phyloP scores from a whole-genome alignment of 2,797 vertebrate genomes.

The Esox masquinongy region DNA sequence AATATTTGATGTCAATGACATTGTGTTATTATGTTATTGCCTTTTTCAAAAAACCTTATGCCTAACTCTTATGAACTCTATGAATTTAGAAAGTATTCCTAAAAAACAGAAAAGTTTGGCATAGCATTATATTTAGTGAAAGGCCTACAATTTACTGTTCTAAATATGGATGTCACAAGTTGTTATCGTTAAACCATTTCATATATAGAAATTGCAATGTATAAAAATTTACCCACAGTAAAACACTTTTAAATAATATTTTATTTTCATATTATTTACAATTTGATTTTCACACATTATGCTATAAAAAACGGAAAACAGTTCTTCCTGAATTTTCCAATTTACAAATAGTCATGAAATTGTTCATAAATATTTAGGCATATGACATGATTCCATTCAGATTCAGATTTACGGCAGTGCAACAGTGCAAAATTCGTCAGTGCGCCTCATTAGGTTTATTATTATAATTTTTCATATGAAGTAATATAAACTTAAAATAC shows the following conservation, averaged over 20 bases:
- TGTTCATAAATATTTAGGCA: neutral
- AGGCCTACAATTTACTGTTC: conserved; percentile 50
- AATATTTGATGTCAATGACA: neutral
- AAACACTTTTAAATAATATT: conserved; percentile 76
- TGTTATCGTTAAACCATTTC: conserved; percentile 61
- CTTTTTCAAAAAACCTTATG: neutral
- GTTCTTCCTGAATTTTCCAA: conserved; percentile 17
- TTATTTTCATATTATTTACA: conserved; percentile 73
- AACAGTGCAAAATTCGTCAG: neutral
- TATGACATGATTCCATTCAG: neutral
- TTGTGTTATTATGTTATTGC: neutral
- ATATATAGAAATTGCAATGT: conserved; percentile 61
- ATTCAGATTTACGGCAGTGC: conserved; percentile 1
- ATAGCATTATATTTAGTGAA: neutral
- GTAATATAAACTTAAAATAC: neutral
- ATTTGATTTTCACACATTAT: conserved; percentile 34
- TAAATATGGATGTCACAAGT: conserved; percentile 55
- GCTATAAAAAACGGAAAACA: conserved; percentile 27
- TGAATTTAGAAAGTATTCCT: neutral
- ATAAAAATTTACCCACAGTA: conserved; percentile 43
- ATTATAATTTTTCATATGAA: neutral
- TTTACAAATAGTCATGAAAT: conserved; percentile 17
- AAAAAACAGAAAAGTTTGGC: conserved; percentile 1
- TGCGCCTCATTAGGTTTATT: neutral
- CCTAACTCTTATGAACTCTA: neutral